phyloP scores from a whole-genome alignment of 2,888 invertebrate species.

The Sarcophaga variegata region DNA sequence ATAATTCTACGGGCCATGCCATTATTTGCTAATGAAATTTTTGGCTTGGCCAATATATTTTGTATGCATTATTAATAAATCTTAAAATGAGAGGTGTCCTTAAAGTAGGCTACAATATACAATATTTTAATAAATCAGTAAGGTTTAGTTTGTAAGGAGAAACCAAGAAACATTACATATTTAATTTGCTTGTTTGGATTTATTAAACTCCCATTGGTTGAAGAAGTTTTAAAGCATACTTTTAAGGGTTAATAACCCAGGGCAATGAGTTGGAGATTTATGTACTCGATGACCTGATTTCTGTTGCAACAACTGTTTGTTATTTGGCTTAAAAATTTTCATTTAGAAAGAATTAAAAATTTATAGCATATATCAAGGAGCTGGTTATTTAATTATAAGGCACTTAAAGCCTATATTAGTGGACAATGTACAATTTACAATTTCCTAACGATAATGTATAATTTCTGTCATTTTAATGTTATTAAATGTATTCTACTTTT shows the following conservation, averaged over 20 bases:
- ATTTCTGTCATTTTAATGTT: too few species aligned
- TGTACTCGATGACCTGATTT: too few species aligned
- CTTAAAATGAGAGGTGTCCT: constrained; percentile 2
- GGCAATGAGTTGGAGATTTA: too few species aligned
- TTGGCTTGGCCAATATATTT: constrained; percentile 26
- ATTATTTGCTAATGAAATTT: constrained; percentile 39
- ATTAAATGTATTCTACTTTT: too few species aligned
- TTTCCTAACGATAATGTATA: too few species aligned
- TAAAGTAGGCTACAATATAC: constrained; percentile 10
- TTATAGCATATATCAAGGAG: not conserved
- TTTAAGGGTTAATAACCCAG: not conserved
- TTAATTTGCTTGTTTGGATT: not conserved
- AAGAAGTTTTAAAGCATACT: not conserved
- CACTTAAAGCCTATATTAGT: not conserved
- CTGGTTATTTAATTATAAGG: too few species aligned
- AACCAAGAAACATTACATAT: not conserved
- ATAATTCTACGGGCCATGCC: not conserved
- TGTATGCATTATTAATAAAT: constrained; percentile 29
- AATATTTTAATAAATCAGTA: not conserved
- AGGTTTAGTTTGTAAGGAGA: too few species aligned
- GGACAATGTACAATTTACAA: not conserved
- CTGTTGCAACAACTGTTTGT: too few species aligned
- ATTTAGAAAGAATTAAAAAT: not conserved
- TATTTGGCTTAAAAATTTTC: too few species aligned
- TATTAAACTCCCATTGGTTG: too few species aligned